phyloP scores from a whole-genome alignment of 2,888 invertebrate genomes.

The Liodrosophila aerea region DNA sequence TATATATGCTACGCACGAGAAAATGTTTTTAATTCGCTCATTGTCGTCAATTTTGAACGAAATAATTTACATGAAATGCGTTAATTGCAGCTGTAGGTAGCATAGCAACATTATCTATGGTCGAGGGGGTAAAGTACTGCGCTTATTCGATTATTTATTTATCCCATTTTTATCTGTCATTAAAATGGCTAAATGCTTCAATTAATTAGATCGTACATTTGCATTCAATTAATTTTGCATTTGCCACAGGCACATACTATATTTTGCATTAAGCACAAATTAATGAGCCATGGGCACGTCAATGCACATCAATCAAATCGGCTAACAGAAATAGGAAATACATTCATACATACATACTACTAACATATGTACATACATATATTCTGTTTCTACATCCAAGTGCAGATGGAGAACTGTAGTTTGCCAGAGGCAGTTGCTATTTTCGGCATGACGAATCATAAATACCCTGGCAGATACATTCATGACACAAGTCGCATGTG shows the following conservation, averaged over 20 bases:
- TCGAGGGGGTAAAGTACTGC: too few species aligned
- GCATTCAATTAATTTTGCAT: constrained; percentile 63
- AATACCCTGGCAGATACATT: constrained; percentile 2
- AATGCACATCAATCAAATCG: constrained; percentile 68
- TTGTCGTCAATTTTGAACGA: constrained; percentile 9
- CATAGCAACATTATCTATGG: too few species aligned
- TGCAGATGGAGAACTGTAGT: too few species aligned
- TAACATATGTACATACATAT: background rate
- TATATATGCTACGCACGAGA: constrained; percentile 6
- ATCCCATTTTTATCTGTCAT: constrained; percentile 16
- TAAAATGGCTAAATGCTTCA: constrained; percentile 14
- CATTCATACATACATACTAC: constrained; percentile 2
- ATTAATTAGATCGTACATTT: constrained; percentile 58
- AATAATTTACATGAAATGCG: background rate
- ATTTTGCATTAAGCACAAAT: constrained; percentile 44
- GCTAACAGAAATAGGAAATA: constrained; percentile 35
- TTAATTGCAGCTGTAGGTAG: background rate
- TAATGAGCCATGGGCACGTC: constrained; percentile 64
- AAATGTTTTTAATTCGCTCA: background rate
- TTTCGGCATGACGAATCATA: background rate
- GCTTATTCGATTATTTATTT: constrained; percentile 3
- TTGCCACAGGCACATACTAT: constrained; percentile 34
- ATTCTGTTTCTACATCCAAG: background rate
- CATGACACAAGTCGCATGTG: too few species aligned
- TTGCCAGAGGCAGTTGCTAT: too few species aligned